These are phyloP conservation scores for Pomacea maculata DNA, from an alignment of 1,140 invertebrate species.

Conservation along the genomic window DNA sequence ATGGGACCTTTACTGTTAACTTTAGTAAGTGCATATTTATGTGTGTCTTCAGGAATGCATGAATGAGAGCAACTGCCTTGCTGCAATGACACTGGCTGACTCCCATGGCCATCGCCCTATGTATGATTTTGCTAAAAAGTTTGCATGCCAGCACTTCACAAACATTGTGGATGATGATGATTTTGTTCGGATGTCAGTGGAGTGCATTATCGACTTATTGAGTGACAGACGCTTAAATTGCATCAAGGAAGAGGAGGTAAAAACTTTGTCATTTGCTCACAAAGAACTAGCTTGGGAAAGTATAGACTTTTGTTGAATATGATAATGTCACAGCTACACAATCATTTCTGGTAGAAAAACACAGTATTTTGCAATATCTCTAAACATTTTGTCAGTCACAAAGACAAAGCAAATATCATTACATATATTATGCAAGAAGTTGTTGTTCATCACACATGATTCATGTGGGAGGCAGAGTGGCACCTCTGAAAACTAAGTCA, in stretches of 20 bases:
- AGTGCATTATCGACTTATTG: slow-evolving; percentile 54
- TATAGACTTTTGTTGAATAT: background rate
- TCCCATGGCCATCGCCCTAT: slow-evolving; percentile 50
- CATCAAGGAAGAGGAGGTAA: slow-evolving; percentile 45
- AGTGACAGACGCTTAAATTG: slow-evolving; percentile 51
- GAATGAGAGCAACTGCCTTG: slow-evolving; percentile 55
- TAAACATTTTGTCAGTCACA: no score
- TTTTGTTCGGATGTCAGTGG: slow-evolving; percentile 49
- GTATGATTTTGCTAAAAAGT: slow-evolving; percentile 52
- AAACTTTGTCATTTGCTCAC: background rate
- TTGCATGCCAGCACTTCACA: slow-evolving; percentile 50
- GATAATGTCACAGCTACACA: no score
- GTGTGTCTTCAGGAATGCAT: slow-evolving; percentile 38
- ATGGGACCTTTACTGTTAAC: no score
- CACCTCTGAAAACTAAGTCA: no score
- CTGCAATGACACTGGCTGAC: slow-evolving; percentile 54
- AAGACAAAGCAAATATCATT: no score
- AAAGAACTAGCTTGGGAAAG: background rate
- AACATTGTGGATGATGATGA: slow-evolving; percentile 52
- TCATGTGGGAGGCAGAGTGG: no score
- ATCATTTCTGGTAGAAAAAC: no score
- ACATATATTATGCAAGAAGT: no score
- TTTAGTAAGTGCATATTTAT: no score
- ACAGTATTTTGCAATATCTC: no score
- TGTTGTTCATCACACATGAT: no score